Base-by-base conservation (phyloP, 2,113 vertebrate species). In the Jacana jacana region DNA sequence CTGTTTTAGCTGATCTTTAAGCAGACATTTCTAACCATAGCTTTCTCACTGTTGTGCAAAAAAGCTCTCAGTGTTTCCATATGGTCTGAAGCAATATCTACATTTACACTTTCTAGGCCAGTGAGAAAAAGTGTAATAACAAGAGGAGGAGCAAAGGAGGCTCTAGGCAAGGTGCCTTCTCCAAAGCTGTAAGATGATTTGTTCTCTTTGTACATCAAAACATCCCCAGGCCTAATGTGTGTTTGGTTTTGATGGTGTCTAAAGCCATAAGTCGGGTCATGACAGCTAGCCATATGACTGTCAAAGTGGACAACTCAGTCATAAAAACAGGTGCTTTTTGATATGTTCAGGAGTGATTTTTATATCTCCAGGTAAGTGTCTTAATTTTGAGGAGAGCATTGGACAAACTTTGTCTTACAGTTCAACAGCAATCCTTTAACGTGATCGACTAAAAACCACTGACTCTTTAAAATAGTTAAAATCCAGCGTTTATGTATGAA, bases 51-150 rank as follows among this genome's bases (percentile, higher is more conserved):
- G 66, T 25, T 79, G 57, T 39, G 84, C 52, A 76, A 28, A 52
- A 68, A 72, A 72, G 1, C 44, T 85, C 76, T 80, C 66, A 11
- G 22, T 49, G 66, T 49, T 19, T 5, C 91, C 89, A 89, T 92
- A 89, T 92, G 86, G 69, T 93, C 88, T 93, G 72, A 93, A 91
- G 86, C 72, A 95, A n/a, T 64, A 92, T 73, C 95, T 89, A 82
- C 70, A 88, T 78, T 89, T 87, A 87, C n/a, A 82, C 63, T 80
- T 93, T 61, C 81, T 80, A 87, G 75, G 63, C 75, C 91, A 86
- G 58, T 70, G 81, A 86, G 66, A 73, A 89, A 44, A 91, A 81
- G 37, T n/a, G 66, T 65, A 94, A 76, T 69, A 89, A 89, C 2
- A 1, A 87, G 54, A 95, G 84, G 57, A 89, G 87, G 65, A 88